Conservation (phyloP, 2,113 vertebrate genomes). For the Nematolebias whitei region DNA sequence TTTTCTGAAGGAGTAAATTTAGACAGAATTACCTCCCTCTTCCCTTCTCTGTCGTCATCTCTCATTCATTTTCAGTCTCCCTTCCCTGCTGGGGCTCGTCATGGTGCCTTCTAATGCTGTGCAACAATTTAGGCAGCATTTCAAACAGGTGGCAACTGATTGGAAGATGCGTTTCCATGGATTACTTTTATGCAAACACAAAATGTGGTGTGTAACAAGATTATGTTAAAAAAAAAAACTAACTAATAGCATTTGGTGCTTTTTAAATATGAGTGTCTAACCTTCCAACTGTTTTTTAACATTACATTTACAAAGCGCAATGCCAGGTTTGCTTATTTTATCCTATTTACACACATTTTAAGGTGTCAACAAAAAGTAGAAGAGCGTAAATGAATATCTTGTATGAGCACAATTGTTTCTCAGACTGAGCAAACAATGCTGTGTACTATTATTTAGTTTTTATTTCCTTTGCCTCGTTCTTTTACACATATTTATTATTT, state of each 20-base stretch:
- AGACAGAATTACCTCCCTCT: slow-evolving; percentile 43
- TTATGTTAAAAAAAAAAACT: slow-evolving; percentile 34
- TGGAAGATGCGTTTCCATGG: slow-evolving; percentile 24
- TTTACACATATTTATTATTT: no score
- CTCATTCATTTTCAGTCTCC: slow-evolving; percentile 28
- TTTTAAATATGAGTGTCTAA: slow-evolving; percentile 20
- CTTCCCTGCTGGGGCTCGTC: slow-evolving; percentile 26
- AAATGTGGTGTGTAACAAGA: slow-evolving; percentile 21
- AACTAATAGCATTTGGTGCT: slow-evolving; percentile 18
- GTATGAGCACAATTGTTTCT: no score
- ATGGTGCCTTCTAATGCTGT: slow-evolving; percentile 9
- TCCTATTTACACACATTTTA: neutral
- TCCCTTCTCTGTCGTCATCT: slow-evolving; percentile 27
- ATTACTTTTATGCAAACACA: slow-evolving; percentile 23
- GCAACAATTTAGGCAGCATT: slow-evolving; percentile 23
- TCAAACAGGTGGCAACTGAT: slow-evolving; percentile 37
- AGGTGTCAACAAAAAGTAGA: no score
- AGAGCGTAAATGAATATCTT: no score
- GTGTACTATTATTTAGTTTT: no score
- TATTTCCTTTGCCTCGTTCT: no score
- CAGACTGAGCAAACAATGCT: no score
- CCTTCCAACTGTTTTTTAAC: slow-evolving; percentile 26
- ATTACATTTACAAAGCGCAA: neutral
- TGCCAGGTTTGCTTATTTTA: neutral
- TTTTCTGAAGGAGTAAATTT: slow-evolving; percentile 42